Base-by-base conservation (phyloP, 1,140 invertebrate genomes). In the Aphis gossypii region DNA sequence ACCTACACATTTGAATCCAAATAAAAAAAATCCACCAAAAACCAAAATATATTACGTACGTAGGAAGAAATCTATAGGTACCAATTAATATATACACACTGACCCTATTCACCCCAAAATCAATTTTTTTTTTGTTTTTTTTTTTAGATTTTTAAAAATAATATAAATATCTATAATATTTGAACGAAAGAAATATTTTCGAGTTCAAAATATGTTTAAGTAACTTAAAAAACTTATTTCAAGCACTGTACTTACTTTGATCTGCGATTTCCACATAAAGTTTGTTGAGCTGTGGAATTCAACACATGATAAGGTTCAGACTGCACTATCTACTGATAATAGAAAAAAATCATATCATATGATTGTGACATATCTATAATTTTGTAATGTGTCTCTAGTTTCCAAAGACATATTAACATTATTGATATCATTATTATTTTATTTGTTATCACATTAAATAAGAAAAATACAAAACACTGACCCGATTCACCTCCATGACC, bases 101-200 rank as follows among this genome's bases (percentile, higher is more conserved):
- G 35, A 83, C 76, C 68, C 68, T 83, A 83, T 83, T 83, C 35
- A 83, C 76, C 76, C 35, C 76, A 83, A 83, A 83, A 83, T 38
- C n/a, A 83, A 38, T 8, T 14, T 14, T 38, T 83, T 38, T 83
- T 38, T 38, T 41, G 14, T 83, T n/a, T 38, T 38, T 83, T 83
- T 83, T 41, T 82, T 82, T 38, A 21, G 6, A 38, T 38, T 82
- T 41, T 38, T 21, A n/a, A 41, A 41, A 83, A 82, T 18, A 82
- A 3, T 2, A 46, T 46, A 8, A 46, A 46, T 46, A 46, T 46
- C 46, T 82, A 82, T 82, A 38, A 82, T 82, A 82, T 82, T 82
- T 82, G 68, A n/a, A 82, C 68, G n/a, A 82, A 82, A 8, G 6
- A 82, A 82, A 82, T 82, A 82, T 82, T 35, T 82, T 82, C 11